Conservation (phyloP, 2,888 invertebrate genomes). For the Drosophila acutilabella region DNA sequence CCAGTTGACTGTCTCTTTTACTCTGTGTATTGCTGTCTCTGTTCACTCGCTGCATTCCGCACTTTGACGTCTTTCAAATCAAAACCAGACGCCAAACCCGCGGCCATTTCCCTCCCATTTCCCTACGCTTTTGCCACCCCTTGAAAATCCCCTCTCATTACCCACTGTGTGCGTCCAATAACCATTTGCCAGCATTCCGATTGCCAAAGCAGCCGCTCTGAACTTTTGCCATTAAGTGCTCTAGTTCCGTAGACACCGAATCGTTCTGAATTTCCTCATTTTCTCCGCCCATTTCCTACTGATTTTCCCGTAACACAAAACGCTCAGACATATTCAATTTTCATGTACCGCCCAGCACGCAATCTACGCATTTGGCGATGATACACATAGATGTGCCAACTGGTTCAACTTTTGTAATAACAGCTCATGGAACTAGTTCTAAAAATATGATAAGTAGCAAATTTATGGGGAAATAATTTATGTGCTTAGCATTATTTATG, state of each 20-base stretch:
- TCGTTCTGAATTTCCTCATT: background rate
- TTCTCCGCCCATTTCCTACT: background rate
- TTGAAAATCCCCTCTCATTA: background rate
- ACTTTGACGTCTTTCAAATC: conserved; percentile 78
- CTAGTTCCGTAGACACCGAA: conserved; percentile 49
- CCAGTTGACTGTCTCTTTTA: conserved; percentile 25
- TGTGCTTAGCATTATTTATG: no score
- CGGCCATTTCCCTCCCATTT: background rate
- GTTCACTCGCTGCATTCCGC: conserved; percentile 47
- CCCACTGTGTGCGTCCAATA: conserved; percentile 6
- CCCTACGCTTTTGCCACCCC: no score
- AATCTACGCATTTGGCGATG: conserved; percentile 27
- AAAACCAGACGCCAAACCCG: conserved; percentile 67
- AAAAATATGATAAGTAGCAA: no score
- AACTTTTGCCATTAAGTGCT: conserved; percentile 63
- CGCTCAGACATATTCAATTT: conserved; percentile 39
- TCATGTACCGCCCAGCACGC: conserved; percentile 30
- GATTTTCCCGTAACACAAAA: conserved; percentile 16
- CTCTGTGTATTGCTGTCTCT: conserved; percentile 7
- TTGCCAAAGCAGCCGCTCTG: conserved; percentile 44
- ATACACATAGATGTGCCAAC: conserved; percentile 10
- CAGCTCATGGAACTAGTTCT: conserved; percentile 31
- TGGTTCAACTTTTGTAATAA: conserved; percentile 5
- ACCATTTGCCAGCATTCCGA: conserved; percentile 30
- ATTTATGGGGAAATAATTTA: no score